Evolutionary conservation across 2,797 vertebrate species (phyloP), one percentile per base, ranked within the genome.

Genomic region (Cichlasoma orientale): DNA sequence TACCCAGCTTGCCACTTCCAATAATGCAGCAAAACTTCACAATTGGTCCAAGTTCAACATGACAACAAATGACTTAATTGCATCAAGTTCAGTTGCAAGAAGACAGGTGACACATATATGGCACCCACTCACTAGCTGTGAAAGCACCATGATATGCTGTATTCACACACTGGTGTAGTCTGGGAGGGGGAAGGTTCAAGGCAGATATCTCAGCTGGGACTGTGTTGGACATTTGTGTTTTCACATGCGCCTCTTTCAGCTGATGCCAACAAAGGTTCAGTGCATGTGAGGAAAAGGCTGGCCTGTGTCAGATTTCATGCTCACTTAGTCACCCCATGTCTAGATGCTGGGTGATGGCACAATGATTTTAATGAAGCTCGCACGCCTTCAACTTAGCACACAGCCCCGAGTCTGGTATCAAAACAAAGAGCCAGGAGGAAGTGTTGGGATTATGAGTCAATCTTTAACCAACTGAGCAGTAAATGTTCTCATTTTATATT

Each of bases 21-120:
- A 5, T 27, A 50, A 50, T 18, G 14, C 38, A 27, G 59, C 38
- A 66, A 23, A 5, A 27, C 52, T 11, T 53, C n/a, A 21, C 61
- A 47, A 47, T 16, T 7, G 4, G 23, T 0, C 0, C 36, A 25
- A 25, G 38, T 11, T 27, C 8, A 44, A 63, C 0, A 13, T 44
- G 21, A 21, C 21, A 63, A 23, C 59, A 63, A 18, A 18, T 14
- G 3, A 63, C 10, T 4, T 11, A 38, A 38, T 10, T 41, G 12
- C 16, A 41, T 13, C 18, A 63, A 25, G 14, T 23, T 21, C 3
- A 16, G 36, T 36, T 0, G 14, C 36, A 10, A 36, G 8, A 25
- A 5, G 14, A 66, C 36, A 2, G 23, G 38, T 1, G 38, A 21
- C 41, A 44, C 41, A 44, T 13, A 44, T 13, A 44, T 18, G 44